Evolutionary conservation across 2,888 invertebrate genomes (phyloP), one percentile per base, ranked within the genome.

Genomic region (Sicus ferrugineus): DNA sequence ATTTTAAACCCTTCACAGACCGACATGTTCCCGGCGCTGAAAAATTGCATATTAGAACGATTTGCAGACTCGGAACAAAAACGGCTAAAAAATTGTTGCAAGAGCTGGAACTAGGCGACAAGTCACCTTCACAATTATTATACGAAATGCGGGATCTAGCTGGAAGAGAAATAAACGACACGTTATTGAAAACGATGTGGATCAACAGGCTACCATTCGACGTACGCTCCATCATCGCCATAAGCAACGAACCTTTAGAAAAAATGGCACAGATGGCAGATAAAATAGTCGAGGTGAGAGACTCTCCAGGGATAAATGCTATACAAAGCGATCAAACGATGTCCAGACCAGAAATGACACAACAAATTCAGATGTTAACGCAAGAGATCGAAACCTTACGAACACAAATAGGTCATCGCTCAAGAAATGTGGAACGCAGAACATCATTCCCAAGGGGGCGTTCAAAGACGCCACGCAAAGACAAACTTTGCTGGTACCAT

Each of bases 141-240:
- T 68, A 74, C 1, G 75, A 80, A 34, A 77, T 78, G 75, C 70
- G 63, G 21, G 61, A 67, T 26, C 70, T 79, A 5, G 77, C 75
- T 7, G 74, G 72, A 16, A 69, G 64, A 3, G 68, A 70, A 28
- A 70, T 77, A 3, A 69, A 46, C 19, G 69, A 69, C 19, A 75
- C 73, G 9, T 56, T 77, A 28, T 46, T 78, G 9, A 72, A 71
- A 65, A 68, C 75, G 16, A 46, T 77, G 9, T 76, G 74, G 74
- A 31, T 77, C 6, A 74, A 74, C 42, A 69, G 75, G 9, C 63
- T 75, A 42, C 75, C 76, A 19, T 7, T 68, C 11, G 70, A 73
- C n/a, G 63, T 71, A 2, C 75, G 73, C 11, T 46, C 67, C 9
- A 72, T 77, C 14, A 74, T 77, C 54, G 69, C 75, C 5, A 69